Evolutionary conservation across 2,797 vertebrate species (phyloP), one percentile per base, ranked within the genome.

Genomic region (Heterohyrax brucei): DNA sequence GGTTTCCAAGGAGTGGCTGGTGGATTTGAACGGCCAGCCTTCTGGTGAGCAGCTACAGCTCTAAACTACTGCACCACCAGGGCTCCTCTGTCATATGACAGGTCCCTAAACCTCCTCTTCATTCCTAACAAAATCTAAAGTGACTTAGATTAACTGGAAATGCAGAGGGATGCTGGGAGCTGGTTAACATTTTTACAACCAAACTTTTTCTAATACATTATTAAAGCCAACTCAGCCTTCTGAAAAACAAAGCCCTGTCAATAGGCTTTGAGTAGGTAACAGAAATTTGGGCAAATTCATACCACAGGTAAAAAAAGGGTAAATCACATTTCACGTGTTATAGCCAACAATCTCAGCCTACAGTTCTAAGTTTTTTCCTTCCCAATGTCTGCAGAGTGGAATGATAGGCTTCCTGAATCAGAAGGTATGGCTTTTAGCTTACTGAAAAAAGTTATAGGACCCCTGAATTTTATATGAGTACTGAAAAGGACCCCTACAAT

Each of bases 121-220:
- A 44, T 39, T 76, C 5, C 66, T 2, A 81, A 48, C 28, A 95
- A 79, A 87, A 79, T 85, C 56, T 80, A 81, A 80, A 92, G 79
- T 59, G 72, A 86, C 30, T 68, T 10, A 33, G 21, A 62, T 70
- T n/a, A 91, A 88, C n/a, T 84, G 14, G 59, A 78, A 88, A 86
- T 33, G 56, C 7, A 61, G 22, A 56, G 30, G 26, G 30, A 48
- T 66, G 73, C 33, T 61, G 56, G 78, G 26, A 88, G 81, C 0
- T 70, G 53, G 21, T 10, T 73, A 83, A 39, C 18, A 73, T 21
- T 26, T 64, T 93, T 85, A 50, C 9, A 83, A 87, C 24, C 62
- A 76, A 91, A 56, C 39, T 5, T 93, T 94, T 79, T 48, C 64
- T 77, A 95, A 70, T 28, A 82, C 50, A 89, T 28, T 83, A 93